Evolutionary conservation across 2,888 invertebrate species (phyloP).

Genomic region (Parasteatoda lunata): DNA sequence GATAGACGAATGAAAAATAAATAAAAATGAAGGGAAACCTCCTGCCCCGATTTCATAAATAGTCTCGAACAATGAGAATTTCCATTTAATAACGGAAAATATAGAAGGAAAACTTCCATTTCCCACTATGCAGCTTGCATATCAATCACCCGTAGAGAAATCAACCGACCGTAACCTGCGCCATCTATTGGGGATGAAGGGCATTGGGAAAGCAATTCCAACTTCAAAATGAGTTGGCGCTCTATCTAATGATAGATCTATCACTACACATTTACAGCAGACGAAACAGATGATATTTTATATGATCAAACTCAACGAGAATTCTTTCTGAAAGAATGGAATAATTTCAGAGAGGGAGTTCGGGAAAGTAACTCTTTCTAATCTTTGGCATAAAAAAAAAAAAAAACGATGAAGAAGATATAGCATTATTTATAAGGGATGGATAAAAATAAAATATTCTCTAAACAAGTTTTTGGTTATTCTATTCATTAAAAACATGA

Average conservation of each 20-base stretch:
- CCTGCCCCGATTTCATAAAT: slow-evolving; percentile 45
- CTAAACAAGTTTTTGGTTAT: no score
- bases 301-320: no score
- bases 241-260: slow-evolving; percentile 1
- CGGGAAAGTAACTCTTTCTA: no score
- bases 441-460: no score
- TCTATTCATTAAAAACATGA: no score
- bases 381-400: no score
- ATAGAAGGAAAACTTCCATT: slow-evolving; percentile 44
- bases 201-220: slow-evolving; percentile 10
- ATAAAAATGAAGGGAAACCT: slow-evolving; percentile 29
- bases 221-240: background rate
- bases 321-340: no score
- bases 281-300: no score
- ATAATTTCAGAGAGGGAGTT: no score
- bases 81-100: slow-evolving; percentile 47
- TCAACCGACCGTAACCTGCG: slow-evolving; percentile 35
- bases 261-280: background rate
- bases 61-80: slow-evolving; percentile 49
- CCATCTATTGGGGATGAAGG: slow-evolving; percentile 45
- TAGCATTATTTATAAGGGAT: no score
- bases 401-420: no score
- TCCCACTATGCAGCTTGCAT: slow-evolving; percentile 38
- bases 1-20: slow-evolving; percentile 1
- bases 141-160: slow-evolving; percentile 26